These are phyloP conservation scores for Apteryx owenii DNA, from an alignment of 2,113 vertebrate species.

Conservation along the genomic window DNA sequence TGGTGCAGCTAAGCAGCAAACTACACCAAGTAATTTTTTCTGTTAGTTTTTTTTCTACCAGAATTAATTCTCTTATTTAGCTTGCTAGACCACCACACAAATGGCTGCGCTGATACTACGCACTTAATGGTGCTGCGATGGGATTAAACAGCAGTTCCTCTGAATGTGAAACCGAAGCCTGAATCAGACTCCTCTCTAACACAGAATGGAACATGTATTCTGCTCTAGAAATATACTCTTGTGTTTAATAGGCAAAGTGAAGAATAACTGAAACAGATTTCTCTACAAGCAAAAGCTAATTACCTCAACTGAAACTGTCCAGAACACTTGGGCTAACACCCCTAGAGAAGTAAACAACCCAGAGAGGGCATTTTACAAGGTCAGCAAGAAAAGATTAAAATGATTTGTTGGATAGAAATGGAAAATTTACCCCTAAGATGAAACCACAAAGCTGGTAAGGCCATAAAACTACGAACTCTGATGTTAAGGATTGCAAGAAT, in stretches of 20 bases:
- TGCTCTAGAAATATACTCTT: not conserved
- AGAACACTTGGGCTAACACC: conserved; percentile 37
- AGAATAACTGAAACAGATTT: conserved; percentile 13
- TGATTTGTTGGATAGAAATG: conserved; percentile 17
- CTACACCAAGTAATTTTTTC: not conserved
- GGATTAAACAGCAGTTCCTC: not conserved
- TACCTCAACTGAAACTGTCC: conserved; percentile 32
- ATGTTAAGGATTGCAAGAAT: conserved; percentile 13
- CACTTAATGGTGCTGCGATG: accelerated
- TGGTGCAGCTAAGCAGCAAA: not conserved
- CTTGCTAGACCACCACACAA: not conserved
- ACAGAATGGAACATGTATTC: not conserved
- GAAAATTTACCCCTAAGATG: conserved; percentile 39
- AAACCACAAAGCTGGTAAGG: not conserved
- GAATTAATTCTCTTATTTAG: not conserved
- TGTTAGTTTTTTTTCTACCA: not conserved
- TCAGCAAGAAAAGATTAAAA: conserved; percentile 57
- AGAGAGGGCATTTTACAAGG: conserved; percentile 48
- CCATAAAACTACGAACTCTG: conserved; percentile 24
- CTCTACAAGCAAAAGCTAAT: conserved; percentile 17
- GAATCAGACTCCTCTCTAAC: not conserved
- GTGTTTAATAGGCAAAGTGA: not conserved
- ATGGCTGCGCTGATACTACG: not conserved
- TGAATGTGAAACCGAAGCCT: not conserved
- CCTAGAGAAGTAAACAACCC: conserved; percentile 16